phyloP scores from a whole-genome alignment of 64 coral and sea anemone species.

The Stichodactyla mertensii region DNA sequence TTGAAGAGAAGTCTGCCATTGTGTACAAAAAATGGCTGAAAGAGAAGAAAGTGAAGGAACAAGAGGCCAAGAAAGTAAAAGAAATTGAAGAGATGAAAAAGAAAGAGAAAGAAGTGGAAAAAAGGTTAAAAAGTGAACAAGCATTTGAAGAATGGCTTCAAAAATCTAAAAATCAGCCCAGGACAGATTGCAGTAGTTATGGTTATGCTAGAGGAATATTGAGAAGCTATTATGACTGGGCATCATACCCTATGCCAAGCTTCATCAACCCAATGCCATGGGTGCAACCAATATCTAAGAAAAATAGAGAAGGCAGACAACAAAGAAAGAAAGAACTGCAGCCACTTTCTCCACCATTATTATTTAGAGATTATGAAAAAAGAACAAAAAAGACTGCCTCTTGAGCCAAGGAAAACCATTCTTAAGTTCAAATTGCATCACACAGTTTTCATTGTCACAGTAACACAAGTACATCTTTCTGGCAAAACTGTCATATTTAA shows the following conservation, averaged over 20 bases:
- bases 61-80: conserved; percentile 36
- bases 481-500: no score
- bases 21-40: conserved; percentile 59
- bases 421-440: not conserved
- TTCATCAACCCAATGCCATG: conserved; percentile 84
- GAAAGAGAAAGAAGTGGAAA: conserved; percentile 73
- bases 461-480: no score
- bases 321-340: conserved; percentile 55
- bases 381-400: conserved; percentile 20
- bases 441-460: not conserved
- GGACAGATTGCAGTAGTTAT: conserved; percentile 54
- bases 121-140: conserved; percentile 71
- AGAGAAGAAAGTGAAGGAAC: conserved; percentile 42
- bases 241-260: conserved; percentile 74
- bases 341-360: conserved; percentile 66
- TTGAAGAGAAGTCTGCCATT: conserved; percentile 61
- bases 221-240: conserved; percentile 83
- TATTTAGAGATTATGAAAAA: conserved; percentile 79
- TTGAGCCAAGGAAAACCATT: not conserved
- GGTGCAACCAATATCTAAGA: conserved; percentile 60
- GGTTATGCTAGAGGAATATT: conserved; percentile 66
- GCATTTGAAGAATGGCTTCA: conserved; percentile 75
- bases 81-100: conserved; percentile 43
- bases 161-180: conserved; percentile 45
- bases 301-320: conserved; percentile 35